Evolutionary conservation across 2,888 invertebrate genomes (phyloP).

Genomic region (Andrena hattorfiana): DNA sequence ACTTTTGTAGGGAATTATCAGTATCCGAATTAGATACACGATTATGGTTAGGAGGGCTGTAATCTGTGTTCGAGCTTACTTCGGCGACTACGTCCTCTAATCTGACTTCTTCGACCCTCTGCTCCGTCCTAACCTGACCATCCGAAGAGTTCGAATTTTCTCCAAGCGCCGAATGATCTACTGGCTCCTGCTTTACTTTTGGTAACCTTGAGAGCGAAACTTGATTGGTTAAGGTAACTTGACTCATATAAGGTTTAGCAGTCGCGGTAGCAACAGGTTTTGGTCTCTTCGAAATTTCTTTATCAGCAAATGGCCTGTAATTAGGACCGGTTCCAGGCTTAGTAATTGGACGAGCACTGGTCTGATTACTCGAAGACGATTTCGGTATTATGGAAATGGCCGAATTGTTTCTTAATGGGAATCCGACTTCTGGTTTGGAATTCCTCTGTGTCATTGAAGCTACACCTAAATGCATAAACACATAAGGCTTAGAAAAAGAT

Average conservation of each 20-base stretch:
- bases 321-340: conserved; percentile 76
- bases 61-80: conserved; percentile 80
- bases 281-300: conserved; percentile 78
- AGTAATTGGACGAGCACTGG: conserved; percentile 73
- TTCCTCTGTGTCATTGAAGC: conserved; percentile 74
- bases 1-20: conserved; percentile 77
- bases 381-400: conserved; percentile 85
- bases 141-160: conserved; percentile 84
- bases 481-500: conserved; percentile 28
- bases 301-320: conserved; percentile 81
- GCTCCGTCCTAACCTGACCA: conserved; percentile 80
- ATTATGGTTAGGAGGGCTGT: conserved; percentile 78
- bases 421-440: conserved; percentile 80
- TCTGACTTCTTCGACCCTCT: conserved; percentile 83
- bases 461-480: conserved; percentile 60
- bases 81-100: conserved; percentile 83
- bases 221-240: conserved; percentile 80
- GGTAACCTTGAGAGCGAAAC: conserved; percentile 81
- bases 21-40: conserved; percentile 77
- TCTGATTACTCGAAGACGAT: conserved; percentile 75
- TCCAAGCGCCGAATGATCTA: conserved; percentile 80
- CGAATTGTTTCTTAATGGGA: conserved; percentile 83
- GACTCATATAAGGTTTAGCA: conserved; percentile 81
- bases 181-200: conserved; percentile 79
- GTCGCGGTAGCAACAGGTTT: conserved; percentile 81